phyloP scores from a whole-genome alignment of 2,113 vertebrate species.

The Scatophagus argus region DNA sequence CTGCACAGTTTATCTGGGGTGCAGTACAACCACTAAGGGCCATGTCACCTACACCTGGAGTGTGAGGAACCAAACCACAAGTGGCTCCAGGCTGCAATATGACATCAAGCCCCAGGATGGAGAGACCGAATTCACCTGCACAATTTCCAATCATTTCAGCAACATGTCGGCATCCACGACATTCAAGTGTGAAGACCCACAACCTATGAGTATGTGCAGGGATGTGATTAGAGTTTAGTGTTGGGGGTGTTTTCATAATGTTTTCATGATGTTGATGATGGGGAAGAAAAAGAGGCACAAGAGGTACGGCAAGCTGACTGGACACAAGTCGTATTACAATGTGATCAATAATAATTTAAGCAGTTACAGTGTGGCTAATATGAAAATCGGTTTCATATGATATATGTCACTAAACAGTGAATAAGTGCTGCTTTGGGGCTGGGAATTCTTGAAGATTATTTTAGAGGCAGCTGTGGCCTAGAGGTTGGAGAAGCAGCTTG shows the following conservation, averaged over 20 bases:
- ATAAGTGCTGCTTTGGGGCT: too few relatives aligned
- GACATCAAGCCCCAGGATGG: neutral
- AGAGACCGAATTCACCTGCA: slow-evolving; percentile 47
- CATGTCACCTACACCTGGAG: slow-evolving; percentile 49
- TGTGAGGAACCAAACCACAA: neutral
- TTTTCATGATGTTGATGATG: too few relatives aligned
- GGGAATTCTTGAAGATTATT: too few relatives aligned
- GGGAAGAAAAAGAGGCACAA: too few relatives aligned
- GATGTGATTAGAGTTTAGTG: neutral
- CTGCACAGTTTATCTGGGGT: slow-evolving; percentile 51
- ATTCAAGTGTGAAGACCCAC: neutral
- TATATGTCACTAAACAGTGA: neutral
- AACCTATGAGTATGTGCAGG: neutral
- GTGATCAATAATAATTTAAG: too few relatives aligned
- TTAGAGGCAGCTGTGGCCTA: too few relatives aligned
- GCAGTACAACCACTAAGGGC: neutral
- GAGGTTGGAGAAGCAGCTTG: too few relatives aligned
- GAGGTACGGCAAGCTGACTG: too few relatives aligned
- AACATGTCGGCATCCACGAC: accelerated
- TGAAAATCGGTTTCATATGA: too few relatives aligned
- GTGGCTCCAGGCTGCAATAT: slow-evolving; percentile 15
- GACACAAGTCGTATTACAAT: neutral
- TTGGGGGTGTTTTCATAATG: neutral
- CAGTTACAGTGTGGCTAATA: too few relatives aligned
- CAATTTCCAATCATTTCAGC: neutral